These are phyloP conservation scores for Nomada flava DNA, from an alignment of 2,888 invertebrate species.

Conservation along the genomic window DNA sequence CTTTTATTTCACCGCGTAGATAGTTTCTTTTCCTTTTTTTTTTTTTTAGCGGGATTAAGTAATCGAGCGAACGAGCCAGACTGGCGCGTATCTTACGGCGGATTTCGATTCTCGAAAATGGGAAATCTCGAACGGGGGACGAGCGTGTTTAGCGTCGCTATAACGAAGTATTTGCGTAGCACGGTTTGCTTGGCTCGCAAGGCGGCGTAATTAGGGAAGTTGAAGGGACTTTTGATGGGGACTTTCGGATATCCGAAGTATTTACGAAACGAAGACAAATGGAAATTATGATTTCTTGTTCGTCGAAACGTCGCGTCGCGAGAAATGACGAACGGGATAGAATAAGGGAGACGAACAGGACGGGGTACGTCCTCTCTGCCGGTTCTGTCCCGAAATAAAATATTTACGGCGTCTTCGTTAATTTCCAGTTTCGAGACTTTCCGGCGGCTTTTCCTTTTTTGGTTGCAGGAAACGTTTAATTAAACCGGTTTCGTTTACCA, in stretches of 20 bases:
- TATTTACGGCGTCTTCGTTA: slow-evolving; percentile 62
- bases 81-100: not conserved
- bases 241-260: slow-evolving; percentile 52
- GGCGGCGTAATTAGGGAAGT: slow-evolving; percentile 65
- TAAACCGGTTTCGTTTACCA: slow-evolving; percentile 61
- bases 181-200: slow-evolving; percentile 58
- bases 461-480: slow-evolving; percentile 49
- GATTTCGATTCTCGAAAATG: slow-evolving; percentile 19
- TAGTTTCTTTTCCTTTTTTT: not conserved
- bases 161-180: slow-evolving; percentile 62
- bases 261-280: slow-evolving; percentile 66
- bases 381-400: slow-evolving; percentile 57
- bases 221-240: slow-evolving; percentile 62
- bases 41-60: slow-evolving; percentile 15
- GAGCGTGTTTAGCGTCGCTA: slow-evolving; percentile 41
- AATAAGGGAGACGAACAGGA: too few relatives aligned
- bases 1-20: slow-evolving; percentile 21
- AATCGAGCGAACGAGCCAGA: slow-evolving; percentile 5
- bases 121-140: slow-evolving; percentile 11
- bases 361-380: not conserved
- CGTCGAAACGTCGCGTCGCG: slow-evolving; percentile 27
- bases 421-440: slow-evolving; percentile 51
- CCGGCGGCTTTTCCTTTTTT: slow-evolving; percentile 30
- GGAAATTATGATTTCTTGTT: slow-evolving; percentile 66
- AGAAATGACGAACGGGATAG: not conserved